Evolutionary conservation across 2,888 invertebrate species (phyloP), one percentile per base, ranked within the genome.

Genomic region (Volucella inflata): DNA sequence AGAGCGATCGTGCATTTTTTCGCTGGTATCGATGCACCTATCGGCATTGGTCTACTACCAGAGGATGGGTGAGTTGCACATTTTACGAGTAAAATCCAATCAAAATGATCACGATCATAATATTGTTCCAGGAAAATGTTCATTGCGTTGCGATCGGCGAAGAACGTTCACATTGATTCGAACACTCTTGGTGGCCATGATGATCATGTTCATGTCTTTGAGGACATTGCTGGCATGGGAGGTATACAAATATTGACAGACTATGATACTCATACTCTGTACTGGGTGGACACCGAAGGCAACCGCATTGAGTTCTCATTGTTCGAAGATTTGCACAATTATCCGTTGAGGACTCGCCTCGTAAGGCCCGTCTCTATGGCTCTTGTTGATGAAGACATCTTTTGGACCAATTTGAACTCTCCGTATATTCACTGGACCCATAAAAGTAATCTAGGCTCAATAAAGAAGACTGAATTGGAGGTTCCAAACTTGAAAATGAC

Each of bases 121-220:
- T 36, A 8, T 16, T 4, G 11, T 21, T 77, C 4, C 89, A 95
- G 95, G 62, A 93, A 93, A 62, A 94, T 96, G 94, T 94, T 95
- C 88, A 93, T 96, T 1, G 95, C 95, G 0, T 90, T 95, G 0
- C 90, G 92, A 50, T 92, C 90, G 1, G 64, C 91, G 72, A 87
- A 91, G 8, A 90, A 90, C 17, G 91, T 93, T 14, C 94, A 95
- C 85, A 95, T 97, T 40, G 95, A 96, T 89, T 94, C 94, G 77
- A 93, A 96, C 79, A 93, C 94, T 0, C 93, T 97, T 92, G 95
- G 95, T 88, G 97, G 97, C 0, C 90, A 92, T 0, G 94, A 93
- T 0, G 84, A 87, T 2, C 91, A 91, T 59, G 88, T 88, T 2
- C 92, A 92, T 71, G 89, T 91, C 1, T 90, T 92, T 51, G 92